Evolutionary conservation across 1,140 invertebrate genomes (phyloP).

Genomic region (Sycobia sp.): DNA sequence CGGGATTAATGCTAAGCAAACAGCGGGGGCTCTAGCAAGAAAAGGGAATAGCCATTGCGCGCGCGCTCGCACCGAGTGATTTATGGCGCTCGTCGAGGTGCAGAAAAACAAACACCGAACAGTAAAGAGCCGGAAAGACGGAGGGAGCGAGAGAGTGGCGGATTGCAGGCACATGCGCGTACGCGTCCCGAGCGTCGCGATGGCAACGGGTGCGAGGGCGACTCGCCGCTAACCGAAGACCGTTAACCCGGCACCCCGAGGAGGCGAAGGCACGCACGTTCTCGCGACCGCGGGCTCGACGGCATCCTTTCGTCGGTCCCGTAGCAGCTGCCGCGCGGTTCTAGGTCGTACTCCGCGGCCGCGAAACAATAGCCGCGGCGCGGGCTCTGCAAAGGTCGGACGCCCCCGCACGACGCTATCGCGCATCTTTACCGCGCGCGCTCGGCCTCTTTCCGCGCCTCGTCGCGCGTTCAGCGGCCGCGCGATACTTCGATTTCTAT

Average conservation of each 20-base stretch:
- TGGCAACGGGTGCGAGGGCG: neutral
- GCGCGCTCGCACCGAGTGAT: constrained; percentile 12
- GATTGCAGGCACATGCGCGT: neutral
- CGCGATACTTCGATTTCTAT: constrained; percentile 16
- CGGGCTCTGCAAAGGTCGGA: too few relatives aligned
- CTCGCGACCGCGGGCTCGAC: neutral
- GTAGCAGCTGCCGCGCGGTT: too few relatives aligned
- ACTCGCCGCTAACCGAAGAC: constrained; percentile 2
- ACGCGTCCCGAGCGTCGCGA: neutral
- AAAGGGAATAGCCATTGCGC: too few relatives aligned
- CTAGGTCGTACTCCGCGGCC: neutral
- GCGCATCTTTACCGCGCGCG: too few relatives aligned
- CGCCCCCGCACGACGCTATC: too few relatives aligned
- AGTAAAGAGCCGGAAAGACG: too few relatives aligned
- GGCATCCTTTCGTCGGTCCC: neutral
- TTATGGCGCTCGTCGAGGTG: neutral
- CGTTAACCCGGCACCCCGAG: constrained; percentile 2
- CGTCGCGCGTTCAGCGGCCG: neutral
- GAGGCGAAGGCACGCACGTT: too few relatives aligned
- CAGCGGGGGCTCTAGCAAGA: neutral
- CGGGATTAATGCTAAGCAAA: constrained; percentile 8
- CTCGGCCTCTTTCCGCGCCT: constrained; percentile 5
- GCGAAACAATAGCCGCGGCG: neutral
- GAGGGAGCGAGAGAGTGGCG: too few relatives aligned
- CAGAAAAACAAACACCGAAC: too few relatives aligned